Conservation (phyloP, 2,888 invertebrate genomes). For the Drosophila vallismaia region DNA sequence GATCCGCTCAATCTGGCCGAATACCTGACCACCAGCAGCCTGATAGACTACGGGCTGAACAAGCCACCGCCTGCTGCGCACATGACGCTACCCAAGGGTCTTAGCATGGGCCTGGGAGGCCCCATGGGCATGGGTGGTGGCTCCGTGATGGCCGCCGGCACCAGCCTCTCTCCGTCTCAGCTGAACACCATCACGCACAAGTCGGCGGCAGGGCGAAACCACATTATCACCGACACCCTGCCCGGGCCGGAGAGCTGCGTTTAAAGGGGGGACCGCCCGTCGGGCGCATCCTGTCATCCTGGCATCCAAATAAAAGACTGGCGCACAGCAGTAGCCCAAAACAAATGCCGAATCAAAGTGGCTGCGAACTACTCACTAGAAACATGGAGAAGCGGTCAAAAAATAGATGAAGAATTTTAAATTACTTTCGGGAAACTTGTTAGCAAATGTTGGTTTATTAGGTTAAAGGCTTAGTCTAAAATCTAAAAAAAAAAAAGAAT, state of each 20-base stretch:
- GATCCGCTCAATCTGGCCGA: slow-evolving; percentile 82
- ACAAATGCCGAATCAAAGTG: slow-evolving; percentile 35
- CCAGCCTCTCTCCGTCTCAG: slow-evolving; percentile 69
- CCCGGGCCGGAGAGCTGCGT: slow-evolving; percentile 96
- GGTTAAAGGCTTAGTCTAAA: neutral
- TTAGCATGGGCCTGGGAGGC: slow-evolving; percentile 63
- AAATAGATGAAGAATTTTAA: neutral
- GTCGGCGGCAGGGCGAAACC: slow-evolving; percentile 87
- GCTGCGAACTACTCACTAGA: slow-evolving; percentile 30
- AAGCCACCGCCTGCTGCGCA: slow-evolving; percentile 77
- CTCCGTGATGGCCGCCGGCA: slow-evolving; percentile 48
- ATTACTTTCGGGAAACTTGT: neutral
- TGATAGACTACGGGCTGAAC: slow-evolving; percentile 82
- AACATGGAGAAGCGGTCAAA: slow-evolving; percentile 14
- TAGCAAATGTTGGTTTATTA: neutral
- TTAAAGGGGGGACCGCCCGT: slow-evolving; percentile 83
- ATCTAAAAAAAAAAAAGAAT: slow-evolving; percentile 1
- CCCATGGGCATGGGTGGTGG: slow-evolving; percentile 32
- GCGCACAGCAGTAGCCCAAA: slow-evolving; percentile 68
- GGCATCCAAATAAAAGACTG: slow-evolving; percentile 74
- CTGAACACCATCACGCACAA: slow-evolving; percentile 81
- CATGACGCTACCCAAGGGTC: slow-evolving; percentile 80
- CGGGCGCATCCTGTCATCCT: slow-evolving; percentile 40
- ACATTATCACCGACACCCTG: slow-evolving; percentile 92
- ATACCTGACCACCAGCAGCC: slow-evolving; percentile 82